These are phyloP conservation scores for Erythrolamprus reginae DNA, from an alignment of 2,113 vertebrate genomes.

Conservation along the genomic window DNA sequence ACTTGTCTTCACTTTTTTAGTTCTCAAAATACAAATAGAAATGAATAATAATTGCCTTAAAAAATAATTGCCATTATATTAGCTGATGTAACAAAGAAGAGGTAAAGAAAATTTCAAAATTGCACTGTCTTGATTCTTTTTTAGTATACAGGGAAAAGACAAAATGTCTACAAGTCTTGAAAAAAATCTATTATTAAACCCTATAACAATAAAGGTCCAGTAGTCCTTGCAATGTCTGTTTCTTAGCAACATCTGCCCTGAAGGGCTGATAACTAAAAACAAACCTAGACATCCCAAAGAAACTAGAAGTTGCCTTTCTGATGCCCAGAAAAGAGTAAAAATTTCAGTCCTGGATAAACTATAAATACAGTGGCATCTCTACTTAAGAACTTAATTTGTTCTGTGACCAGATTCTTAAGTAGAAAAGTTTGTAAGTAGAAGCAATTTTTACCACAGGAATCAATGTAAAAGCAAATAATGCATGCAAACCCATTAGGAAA, in stretches of 20 bases:
- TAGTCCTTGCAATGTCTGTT: neutral
- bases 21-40: neutral
- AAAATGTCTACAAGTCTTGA: neutral
- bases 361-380: too few relatives aligned
- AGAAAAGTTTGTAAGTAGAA: too few relatives aligned
- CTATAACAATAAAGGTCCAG: neutral
- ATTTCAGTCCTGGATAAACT: neutral
- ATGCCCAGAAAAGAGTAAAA: neutral
- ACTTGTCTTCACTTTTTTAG: neutral
- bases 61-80: neutral
- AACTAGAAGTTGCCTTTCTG: neutral
- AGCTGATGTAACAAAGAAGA: neutral
- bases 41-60: neutral
- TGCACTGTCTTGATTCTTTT: neutral
- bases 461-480: too few relatives aligned
- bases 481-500: too few relatives aligned
- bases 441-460: too few relatives aligned
- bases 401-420: too few relatives aligned
- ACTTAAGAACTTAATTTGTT: too few relatives aligned
- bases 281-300: neutral
- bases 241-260: neutral
- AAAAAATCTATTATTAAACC: neutral
- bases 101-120: neutral
- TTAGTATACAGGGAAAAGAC: neutral
- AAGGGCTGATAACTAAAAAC: neutral